These are phyloP conservation scores for Neodontobutis hainanensis DNA, from an alignment of 2,113 vertebrate genomes.

Conservation along the genomic window DNA sequence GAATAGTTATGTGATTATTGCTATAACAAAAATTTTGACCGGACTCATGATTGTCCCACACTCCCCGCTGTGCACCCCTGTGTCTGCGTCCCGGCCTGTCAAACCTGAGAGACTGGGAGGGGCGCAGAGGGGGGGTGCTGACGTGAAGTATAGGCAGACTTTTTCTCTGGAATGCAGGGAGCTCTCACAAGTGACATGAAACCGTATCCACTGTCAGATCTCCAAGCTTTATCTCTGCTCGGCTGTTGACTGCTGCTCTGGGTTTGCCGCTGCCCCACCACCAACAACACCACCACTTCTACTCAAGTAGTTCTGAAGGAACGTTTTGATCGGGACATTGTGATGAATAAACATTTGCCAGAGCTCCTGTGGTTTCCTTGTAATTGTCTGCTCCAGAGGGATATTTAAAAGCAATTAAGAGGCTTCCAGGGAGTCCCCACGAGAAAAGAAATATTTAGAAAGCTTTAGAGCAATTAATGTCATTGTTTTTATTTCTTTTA, in stretches of 20 bases:
- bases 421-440: not conserved
- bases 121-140: slow-evolving; percentile 40
- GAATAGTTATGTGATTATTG: not conserved
- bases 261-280: slow-evolving; percentile 42
- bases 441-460: not conserved
- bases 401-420: not conserved
- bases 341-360: slow-evolving; percentile 41
- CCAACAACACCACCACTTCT: slow-evolving; percentile 13
- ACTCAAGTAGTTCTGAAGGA: slow-evolving; percentile 4
- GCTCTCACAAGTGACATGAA: slow-evolving; percentile 72
- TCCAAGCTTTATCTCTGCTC: slow-evolving; percentile 55
- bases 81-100: slow-evolving; percentile 65
- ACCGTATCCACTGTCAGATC: slow-evolving; percentile 72
- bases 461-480: not conserved
- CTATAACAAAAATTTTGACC: not conserved
- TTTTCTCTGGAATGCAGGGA: slow-evolving; percentile 71
- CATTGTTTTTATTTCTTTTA: not conserved
- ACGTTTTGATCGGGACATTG: slow-evolving; percentile 27
- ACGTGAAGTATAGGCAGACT: slow-evolving; percentile 57
- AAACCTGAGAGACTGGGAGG: slow-evolving; percentile 37
- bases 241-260: slow-evolving; percentile 52
- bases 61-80: slow-evolving; percentile 66
- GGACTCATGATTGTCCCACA: not conserved
- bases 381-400: slow-evolving; percentile 2
- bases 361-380: slow-evolving; percentile 20